phyloP scores from a whole-genome alignment of 2,113 vertebrate species.

The Dicrurus megarhynchus region DNA sequence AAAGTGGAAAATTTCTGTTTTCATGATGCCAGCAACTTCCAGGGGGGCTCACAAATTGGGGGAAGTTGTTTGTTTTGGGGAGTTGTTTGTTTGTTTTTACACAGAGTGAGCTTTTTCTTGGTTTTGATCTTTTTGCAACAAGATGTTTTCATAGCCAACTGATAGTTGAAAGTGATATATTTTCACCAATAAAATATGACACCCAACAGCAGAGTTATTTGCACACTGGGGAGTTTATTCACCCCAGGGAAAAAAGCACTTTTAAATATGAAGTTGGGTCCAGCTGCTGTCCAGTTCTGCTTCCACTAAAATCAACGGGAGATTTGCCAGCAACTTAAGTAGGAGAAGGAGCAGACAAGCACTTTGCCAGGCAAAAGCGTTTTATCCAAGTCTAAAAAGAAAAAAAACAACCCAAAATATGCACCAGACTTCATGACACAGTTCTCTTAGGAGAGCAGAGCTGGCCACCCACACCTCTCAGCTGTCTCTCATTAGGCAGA shows the following conservation, averaged over 20 bases:
- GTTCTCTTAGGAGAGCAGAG: constrained; percentile 27
- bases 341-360: background rate
- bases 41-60: rapidly evolving
- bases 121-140: constrained; percentile 10
- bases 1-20: background rate
- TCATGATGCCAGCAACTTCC: background rate
- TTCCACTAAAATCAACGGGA: background rate
- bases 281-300: constrained; percentile 13
- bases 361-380: background rate
- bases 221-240: background rate
- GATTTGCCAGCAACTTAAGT: background rate
- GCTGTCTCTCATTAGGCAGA: constrained; percentile 52
- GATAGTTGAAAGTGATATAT: background rate
- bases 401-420: constrained; percentile 1
- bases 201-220: background rate
- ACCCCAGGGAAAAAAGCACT: background rate
- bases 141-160: background rate
- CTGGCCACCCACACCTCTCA: constrained; percentile 58
- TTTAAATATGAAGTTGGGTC: background rate
- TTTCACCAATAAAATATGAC: constrained; percentile 1
- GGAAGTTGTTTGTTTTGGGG: background rate
- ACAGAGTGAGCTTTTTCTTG: background rate
- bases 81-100: background rate
- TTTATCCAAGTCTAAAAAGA: background rate
- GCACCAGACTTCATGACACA: constrained; percentile 41